A percentile compares a stretch with the other conserved stretches of the same genome.
phyloP scores from a whole-genome alignment of 2,113 vertebrate species.

The Eidolon helvum region DNA sequence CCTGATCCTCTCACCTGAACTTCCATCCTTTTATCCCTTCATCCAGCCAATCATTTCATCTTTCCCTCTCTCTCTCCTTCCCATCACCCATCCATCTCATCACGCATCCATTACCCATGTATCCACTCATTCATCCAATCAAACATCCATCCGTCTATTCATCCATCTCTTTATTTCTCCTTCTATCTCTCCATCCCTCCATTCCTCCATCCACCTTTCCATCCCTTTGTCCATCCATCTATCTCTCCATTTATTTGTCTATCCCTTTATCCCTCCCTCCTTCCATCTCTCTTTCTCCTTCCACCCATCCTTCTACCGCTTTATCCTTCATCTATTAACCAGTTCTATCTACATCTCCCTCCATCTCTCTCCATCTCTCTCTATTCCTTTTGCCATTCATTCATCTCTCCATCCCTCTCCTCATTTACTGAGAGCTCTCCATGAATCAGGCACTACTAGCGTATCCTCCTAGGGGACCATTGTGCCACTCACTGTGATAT shows the following conservation, averaged over 20 bases:
- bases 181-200: background rate
- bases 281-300: too few relatives aligned
- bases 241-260: background rate
- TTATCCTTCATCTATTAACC: background rate
- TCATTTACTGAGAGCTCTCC: background rate
- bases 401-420: background rate
- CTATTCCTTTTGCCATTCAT: too few relatives aligned
- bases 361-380: too few relatives aligned
- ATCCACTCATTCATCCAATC: background rate
- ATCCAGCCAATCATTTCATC: background rate
- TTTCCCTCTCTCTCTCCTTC: background rate
- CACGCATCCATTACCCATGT: too few relatives aligned
- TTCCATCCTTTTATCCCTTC: too few relatives aligned
- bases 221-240: background rate
- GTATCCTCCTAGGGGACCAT: background rate
- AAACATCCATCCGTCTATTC: background rate
- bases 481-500: rapidly evolving
- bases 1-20: background rate
- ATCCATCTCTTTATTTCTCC: too few relatives aligned
- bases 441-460: background rate
- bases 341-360: background rate
- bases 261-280: background rate
- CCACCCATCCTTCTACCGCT: too few relatives aligned
- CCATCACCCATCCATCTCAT: too few relatives aligned
- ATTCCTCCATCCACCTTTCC: background rate